Evolutionary conservation across 1,140 invertebrate genomes (phyloP), one percentile per base, ranked within the genome.

Genomic region (Colletes gigas): DNA sequence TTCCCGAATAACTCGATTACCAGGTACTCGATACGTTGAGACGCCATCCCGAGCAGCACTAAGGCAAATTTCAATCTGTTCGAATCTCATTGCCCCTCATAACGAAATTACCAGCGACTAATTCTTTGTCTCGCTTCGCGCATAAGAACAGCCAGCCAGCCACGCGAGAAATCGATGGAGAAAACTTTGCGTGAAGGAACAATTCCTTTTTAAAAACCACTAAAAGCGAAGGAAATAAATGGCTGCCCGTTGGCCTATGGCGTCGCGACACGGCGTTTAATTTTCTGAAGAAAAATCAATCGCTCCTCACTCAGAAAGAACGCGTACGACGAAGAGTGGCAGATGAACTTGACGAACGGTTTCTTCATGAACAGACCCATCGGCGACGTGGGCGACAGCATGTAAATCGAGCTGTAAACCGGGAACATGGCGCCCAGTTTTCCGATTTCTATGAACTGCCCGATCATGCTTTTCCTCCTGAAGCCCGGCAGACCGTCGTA

Each of bases 311-410:
- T 95, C n/a, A 98, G 94, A 92, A 98, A 98, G 83, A 97, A 96
- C 81, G 97, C 96, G 91, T 98, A 99, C 3, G 97, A 98, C 5
- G 97, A 95, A 7, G 97, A 98, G 90, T 98, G 97, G 88, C 96
- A 97, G 84, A 99, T 97, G 92, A 99, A 99, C 92, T 98, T 98
- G 88, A 98, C 97, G 91, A 98, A 98, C 0, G 98, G 98, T 89
- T 98, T 98, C 91, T 97, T 97, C 95, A 98, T 96, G 86, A 97
- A 97, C 75, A 95, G 92, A 21, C 97, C 98, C 89, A 97, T 96
- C 78, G 96, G 94, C 0, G 97, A 97, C 8, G 96, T 95, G 0
- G 97, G 97, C 0, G 96, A 94, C n/a, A 98, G 87, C 94, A 98
- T 97, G 90, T 98, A 98, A 63, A 97, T 96, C 17, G 96, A 93